These are phyloP conservation scores for Ptychadena robeensis DNA, from an alignment of 2,797 vertebrate species.

Conservation along the genomic window DNA sequence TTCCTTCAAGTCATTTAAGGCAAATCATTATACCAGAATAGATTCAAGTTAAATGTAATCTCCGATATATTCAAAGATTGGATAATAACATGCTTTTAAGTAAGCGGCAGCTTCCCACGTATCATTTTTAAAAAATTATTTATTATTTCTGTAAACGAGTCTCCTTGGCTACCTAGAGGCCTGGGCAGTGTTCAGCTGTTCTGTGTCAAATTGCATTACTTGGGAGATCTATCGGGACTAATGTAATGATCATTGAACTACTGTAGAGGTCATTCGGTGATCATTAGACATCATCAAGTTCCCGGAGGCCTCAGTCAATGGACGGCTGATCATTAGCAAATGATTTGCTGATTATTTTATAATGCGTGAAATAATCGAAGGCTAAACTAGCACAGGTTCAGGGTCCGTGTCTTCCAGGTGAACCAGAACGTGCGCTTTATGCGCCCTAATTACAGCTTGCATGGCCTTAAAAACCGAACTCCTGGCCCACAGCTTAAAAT, in stretches of 20 bases:
- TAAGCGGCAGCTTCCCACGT: background rate
- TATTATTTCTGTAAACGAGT: background rate
- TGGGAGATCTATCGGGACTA: slow-evolving; percentile 17
- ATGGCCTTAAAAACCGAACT: background rate
- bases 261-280: slow-evolving; percentile 19
- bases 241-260: slow-evolving; percentile 40
- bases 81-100: background rate
- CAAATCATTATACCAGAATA: background rate
- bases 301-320: slow-evolving; percentile 16
- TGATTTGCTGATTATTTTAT: slow-evolving; percentile 42
- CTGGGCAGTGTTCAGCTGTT: background rate
- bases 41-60: background rate
- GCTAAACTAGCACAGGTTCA: background rate
- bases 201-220: slow-evolving; percentile 30
- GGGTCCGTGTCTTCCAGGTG: background rate
- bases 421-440: background rate
- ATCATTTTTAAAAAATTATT: background rate
- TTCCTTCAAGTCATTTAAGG: background rate
- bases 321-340: slow-evolving; percentile 26
- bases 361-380: slow-evolving; percentile 25
- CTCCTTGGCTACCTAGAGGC: background rate
- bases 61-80: background rate
- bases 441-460: background rate
- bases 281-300: slow-evolving; percentile 43
- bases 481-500: background rate